Base-by-base conservation (phyloP, 2,888 invertebrate genomes). In the Lydus trimaculatus region DNA sequence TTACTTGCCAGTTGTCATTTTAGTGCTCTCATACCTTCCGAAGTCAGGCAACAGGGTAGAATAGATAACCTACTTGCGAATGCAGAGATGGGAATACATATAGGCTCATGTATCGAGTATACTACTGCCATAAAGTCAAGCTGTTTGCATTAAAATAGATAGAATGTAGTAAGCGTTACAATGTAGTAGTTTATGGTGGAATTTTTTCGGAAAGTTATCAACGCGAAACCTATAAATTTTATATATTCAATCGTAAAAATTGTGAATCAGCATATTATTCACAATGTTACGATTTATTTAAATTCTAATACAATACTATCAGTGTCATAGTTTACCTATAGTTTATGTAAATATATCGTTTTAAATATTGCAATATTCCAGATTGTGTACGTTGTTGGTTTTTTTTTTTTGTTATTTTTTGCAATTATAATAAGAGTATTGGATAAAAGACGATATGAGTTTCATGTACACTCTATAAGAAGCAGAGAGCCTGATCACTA, bases 241-340 rank as follows among this genome's bases (percentile, higher is more conserved):
- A 39, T 33, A 63, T 59, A 25, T 56, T 56, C 56, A 25, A 23
- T 65, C 60, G 60, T 65, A 39, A 65, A 65, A 64, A 64, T 58
- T 64, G 25, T 33, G 33, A 64, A 31, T 31, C 64, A 31, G 64
- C 61, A 61, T 56, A 56, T 56, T 56, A 56, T 56, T 25, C 56
- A 56, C 36, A 11, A 60, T 36, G 61, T 23, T 33, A 36, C 33
- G 58, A 70, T 66, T 64, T 66, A 70, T 70, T 66, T 59, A 36
- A 63, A 66, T 61, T 58, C 48, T 60, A 25, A 70, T 65, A 70
- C 70, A 70, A 70, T 70, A 67, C 70, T 70, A 70, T 70, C 70
- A 67, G 67, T 64, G 67, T 65, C 67, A 67, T 70, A 70, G 61
- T 67, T 58, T 64, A 64, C 62, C 67, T 17, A 52, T 67, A 59